Conservation (phyloP, 2,797 vertebrate species). For the Sebastes glaucus region DNA sequence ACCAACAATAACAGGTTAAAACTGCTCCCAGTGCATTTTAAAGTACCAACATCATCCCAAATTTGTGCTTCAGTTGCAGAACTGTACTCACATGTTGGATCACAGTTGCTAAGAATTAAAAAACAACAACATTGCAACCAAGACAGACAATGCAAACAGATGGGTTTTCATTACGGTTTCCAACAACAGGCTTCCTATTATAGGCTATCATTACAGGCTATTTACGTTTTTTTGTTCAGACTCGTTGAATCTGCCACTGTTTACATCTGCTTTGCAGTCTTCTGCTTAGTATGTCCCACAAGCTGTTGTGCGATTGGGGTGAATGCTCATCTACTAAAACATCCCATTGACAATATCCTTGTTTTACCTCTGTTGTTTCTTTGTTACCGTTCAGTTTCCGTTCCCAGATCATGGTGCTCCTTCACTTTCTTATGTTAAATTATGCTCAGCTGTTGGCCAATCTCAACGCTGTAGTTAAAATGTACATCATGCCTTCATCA, state of each 20-base stretch:
- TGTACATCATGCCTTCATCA: neutral
- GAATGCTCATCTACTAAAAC: constrained; percentile 55
- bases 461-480: neutral
- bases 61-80: constrained; percentile 27
- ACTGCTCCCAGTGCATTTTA: neutral
- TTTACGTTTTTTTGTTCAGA: constrained; percentile 45
- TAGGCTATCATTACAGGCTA: constrained; percentile 34
- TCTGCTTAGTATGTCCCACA: constrained; percentile 42
- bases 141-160: constrained; percentile 39
- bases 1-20: neutral
- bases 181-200: constrained; percentile 50
- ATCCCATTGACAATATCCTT: constrained; percentile 34
- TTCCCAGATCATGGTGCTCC: neutral
- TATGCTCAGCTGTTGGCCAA: neutral
- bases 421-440: constrained; percentile 5
- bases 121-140: neutral
- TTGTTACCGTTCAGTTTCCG: neutral
- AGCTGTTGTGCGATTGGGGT: constrained; percentile 47
- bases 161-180: constrained; percentile 35
- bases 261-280: constrained; percentile 46
- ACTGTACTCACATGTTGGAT: constrained; percentile 29
- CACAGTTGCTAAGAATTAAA: neutral
- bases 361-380: constrained; percentile 18
- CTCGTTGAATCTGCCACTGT: constrained; percentile 29
- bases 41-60: constrained; percentile 2